phyloP scores from a whole-genome alignment of 2,113 vertebrate species.

The Oncorhynchus masou region DNA sequence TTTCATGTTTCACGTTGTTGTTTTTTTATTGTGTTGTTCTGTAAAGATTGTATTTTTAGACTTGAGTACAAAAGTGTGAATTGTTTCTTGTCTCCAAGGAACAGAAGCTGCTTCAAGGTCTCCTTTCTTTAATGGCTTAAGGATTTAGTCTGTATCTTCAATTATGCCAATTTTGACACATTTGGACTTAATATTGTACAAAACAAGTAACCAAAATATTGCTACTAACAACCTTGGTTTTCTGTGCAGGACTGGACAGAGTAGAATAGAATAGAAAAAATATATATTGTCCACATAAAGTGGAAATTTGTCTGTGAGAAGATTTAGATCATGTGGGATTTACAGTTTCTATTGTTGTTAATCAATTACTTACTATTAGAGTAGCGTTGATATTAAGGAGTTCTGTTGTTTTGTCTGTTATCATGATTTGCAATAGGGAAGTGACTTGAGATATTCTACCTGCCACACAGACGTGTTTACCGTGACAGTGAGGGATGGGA shows the following conservation, averaged over 20 bases:
- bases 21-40: constrained; percentile 3
- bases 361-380: background rate
- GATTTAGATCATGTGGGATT: background rate
- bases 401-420: background rate
- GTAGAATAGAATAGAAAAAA: background rate
- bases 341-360: background rate
- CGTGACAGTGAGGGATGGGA: constrained; percentile 43
- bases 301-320: background rate
- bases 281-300: background rate
- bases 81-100: constrained; percentile 57
- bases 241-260: no score
- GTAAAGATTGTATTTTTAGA: constrained; percentile 21
- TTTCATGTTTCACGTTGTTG: constrained; percentile 36
- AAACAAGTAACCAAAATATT: no score
- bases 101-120: constrained; percentile 12
- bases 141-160: background rate
- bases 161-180: no score
- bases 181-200: no score
- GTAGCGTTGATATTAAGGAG: background rate
- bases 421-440: background rate
- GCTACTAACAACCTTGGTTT: no score
- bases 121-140: background rate
- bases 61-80: constrained; percentile 55
- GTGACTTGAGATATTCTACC: background rate
- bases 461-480: constrained; percentile 7